Evolutionary conservation across 2,797 vertebrate genomes (phyloP).

Genomic region (Falco rusticolus): DNA sequence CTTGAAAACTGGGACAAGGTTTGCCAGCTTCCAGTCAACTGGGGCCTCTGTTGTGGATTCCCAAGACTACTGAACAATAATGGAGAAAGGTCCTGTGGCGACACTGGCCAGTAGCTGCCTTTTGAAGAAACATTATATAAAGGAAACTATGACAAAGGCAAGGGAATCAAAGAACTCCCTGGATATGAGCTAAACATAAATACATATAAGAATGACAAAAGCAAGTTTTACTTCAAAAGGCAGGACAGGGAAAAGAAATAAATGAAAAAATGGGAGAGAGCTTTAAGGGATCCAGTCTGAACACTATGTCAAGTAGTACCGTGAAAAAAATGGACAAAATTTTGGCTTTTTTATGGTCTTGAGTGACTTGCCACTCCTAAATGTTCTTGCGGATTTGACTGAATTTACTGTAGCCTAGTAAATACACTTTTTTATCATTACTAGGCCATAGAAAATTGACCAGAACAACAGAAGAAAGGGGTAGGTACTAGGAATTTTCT

Average conservation of each 20-base stretch:
- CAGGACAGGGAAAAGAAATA: not conserved
- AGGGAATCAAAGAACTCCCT: not conserved
- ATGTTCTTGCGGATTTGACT: not conserved
- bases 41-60: not conserved
- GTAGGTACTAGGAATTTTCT: not conserved
- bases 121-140: not conserved
- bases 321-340: not conserved
- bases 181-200: not conserved
- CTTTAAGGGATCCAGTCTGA: not conserved
- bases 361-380: not conserved
- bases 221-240: not conserved
- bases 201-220: not conserved
- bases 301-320: not conserved
- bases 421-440: not conserved
- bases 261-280: not conserved
- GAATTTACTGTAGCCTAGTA: not conserved
- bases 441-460: not conserved
- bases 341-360: not conserved
- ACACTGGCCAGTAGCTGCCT: not conserved
- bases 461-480: not conserved
- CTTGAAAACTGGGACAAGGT: not conserved
- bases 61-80: not conserved
- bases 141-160: not conserved
- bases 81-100: no score
- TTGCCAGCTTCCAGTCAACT: not conserved